These are phyloP conservation scores for Spodoptera frugiperda DNA, from an alignment of 1,140 invertebrate species.

Conservation along the genomic window DNA sequence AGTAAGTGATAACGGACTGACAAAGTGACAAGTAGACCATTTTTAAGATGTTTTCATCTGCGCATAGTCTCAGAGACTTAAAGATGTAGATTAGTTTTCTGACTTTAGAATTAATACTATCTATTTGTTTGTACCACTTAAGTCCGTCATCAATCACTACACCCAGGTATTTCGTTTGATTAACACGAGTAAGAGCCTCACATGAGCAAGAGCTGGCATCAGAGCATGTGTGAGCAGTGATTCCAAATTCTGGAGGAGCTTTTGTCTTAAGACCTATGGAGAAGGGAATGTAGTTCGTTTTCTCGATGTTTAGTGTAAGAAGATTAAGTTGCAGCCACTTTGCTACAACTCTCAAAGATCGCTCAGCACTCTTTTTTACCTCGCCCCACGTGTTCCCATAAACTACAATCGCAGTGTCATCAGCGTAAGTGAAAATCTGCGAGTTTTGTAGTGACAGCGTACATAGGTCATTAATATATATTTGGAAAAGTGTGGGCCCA, in stretches of 20 bases:
- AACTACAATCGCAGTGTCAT: background rate
- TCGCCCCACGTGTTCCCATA: background rate
- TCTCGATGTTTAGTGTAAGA: background rate
- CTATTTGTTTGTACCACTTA: too few species aligned
- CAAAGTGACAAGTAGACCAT: too few species aligned
- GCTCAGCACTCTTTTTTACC: background rate
- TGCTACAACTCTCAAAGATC: too few species aligned
- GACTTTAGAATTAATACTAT: too few species aligned
- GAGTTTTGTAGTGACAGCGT: background rate
- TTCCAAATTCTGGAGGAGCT: background rate
- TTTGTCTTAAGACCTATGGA: background rate
- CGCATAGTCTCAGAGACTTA: too few species aligned
- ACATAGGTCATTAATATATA: background rate
- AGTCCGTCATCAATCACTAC: too few species aligned
- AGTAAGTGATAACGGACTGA: too few species aligned
- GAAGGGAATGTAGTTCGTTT: background rate
- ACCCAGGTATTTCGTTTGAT: too few species aligned
- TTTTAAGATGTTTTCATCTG: too few species aligned
- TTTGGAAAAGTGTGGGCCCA: background rate
- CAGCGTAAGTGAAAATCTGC: background rate
- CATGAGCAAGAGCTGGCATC: too few species aligned
- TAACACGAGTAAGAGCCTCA: too few species aligned
- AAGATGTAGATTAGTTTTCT: too few species aligned
- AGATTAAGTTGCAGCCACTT: background rate
- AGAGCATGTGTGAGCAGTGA: background rate